Base-by-base conservation (phyloP, 2,797 vertebrate species). In the Sarcophilus harrisii region DNA sequence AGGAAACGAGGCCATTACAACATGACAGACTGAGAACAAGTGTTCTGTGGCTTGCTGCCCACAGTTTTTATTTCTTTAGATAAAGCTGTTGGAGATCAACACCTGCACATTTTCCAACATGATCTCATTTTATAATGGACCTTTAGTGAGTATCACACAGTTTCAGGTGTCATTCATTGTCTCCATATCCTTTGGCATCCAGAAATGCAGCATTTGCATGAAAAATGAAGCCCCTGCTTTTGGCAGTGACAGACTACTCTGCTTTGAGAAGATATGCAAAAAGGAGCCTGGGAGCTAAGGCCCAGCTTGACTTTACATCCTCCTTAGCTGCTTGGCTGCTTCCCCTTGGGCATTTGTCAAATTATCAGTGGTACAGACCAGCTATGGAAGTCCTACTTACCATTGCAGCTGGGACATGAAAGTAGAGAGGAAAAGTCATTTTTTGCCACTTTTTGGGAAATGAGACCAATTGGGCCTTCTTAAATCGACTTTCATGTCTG, bases 191-290 rank as follows among this genome's bases (percentile, higher is more conserved):
- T 93, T 97, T 98, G 98, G 98, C 98, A 96, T 93, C 96, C 81
- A 93, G 93, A 97, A 94, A 93, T 92, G 89, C 91, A 96, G 58
- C 1, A 4, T 98, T 98, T 98, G 92, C 94, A 95, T 98, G 98
- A 98, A 94, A 97, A 98, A 98, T 97, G 97, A 97, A 93, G 87
- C 2, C 92, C 91, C 11, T 14, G 27, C 29, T 95, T 97, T 97
- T 98, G 98, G 97, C 98, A 97, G 59, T 92, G 96, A 96, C 92
- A 96, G 91, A 94, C 96, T 96, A 90, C 90, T 96, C 94, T 97
- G 98, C 96, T 96, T 57, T 94, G 91, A 94, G 95, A 96, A 98
- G 98, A 97, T 97, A 98, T 91, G 96, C 97, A 98, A 97, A 98
- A 49, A 96, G 32, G 0, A 87, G 24, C 4, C 73, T 87, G 45